Conservation (phyloP, 2,113 vertebrate genomes). For the Empidonax alnorum region DNA sequence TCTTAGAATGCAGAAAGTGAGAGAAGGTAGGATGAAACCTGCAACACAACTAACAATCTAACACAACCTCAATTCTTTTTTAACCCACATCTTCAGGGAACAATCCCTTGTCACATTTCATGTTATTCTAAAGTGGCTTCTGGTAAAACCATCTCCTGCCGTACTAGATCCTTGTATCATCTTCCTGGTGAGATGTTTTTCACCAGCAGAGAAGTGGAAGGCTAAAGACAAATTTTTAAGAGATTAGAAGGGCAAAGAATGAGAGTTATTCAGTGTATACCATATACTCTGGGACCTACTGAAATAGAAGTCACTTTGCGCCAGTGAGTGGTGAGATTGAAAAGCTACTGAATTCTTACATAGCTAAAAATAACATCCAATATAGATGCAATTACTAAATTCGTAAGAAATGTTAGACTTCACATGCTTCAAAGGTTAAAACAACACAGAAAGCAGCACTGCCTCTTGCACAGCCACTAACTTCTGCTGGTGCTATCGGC, state of each 20-base stretch:
- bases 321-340: background rate
- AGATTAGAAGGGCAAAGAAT: background rate
- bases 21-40: background rate
- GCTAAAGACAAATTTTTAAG: background rate
- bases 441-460: background rate
- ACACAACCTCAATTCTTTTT: background rate
- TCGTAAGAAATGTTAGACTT: background rate
- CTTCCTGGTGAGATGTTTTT: background rate
- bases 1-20: background rate
- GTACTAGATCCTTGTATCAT: background rate
- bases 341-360: background rate
- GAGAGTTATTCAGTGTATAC: background rate
- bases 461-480: background rate
- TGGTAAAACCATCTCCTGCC: background rate
- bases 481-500: background rate
- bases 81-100: background rate
- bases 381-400: background rate
- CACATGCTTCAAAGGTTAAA: background rate
- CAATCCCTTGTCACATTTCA: background rate
- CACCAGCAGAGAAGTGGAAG: background rate
- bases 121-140: background rate
- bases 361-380: background rate
- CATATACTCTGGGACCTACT: background rate
- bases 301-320: background rate
- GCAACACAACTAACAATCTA: background rate